phyloP scores from a whole-genome alignment of 2,797 vertebrate genomes.

The Lithobates sylvaticus region DNA sequence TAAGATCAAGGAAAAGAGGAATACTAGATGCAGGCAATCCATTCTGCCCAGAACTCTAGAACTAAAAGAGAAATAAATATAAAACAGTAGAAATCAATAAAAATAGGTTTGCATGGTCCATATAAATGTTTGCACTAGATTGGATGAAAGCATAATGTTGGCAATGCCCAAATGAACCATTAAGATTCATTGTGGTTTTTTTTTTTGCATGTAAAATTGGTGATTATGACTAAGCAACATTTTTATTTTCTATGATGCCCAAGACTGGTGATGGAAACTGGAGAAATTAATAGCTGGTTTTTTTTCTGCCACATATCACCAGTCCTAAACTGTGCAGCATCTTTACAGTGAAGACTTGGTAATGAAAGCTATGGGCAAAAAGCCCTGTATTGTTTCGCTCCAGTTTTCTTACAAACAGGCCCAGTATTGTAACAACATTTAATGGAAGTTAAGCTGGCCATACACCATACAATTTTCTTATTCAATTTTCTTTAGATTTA shows the following conservation, averaged over 20 bases:
- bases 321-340: neutral
- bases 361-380: neutral
- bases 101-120: neutral
- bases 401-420: neutral
- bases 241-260: no score
- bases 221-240: no score
- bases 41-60: slow-evolving; percentile 79
- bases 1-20: slow-evolving; percentile 78
- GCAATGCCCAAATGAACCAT: neutral
- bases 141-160: neutral
- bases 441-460: no score
- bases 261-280: no score
- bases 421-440: neutral
- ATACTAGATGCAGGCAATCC: slow-evolving; percentile 81
- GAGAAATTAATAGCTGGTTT: neutral
- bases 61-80: slow-evolving; percentile 72
- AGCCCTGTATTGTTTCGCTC: no score
- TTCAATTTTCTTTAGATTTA: no score
- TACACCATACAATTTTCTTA: no score
- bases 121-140: neutral
- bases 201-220: neutral
- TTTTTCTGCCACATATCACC: no score
- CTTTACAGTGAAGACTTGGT: neutral
- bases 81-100: neutral
- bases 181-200: neutral